Evolutionary conservation across 2,113 vertebrate species (phyloP), one percentile per base, ranked within the genome.

Genomic region (Xyrauchen texanus): DNA sequence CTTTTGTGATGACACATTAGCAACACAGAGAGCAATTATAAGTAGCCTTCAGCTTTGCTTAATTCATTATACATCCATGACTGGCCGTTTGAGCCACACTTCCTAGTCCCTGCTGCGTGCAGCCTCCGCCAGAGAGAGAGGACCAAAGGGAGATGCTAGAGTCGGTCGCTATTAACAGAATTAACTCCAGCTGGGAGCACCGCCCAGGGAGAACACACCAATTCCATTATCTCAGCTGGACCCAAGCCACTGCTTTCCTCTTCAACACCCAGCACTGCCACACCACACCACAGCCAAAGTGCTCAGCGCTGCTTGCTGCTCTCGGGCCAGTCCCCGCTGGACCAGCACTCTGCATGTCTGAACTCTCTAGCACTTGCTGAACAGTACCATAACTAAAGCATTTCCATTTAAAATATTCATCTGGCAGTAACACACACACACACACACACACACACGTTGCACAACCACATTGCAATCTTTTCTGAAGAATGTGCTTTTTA

Each of bases 171-270:
- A 92, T 92, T 93, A 93, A 92, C 90, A 87, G 90, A 93, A 93
- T 93, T 93, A 93, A 92, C 88, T 93, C 90, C 90, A 86, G 87
- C 92, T 88, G 91, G 90, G 86, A 92, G 88, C 86, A 78, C 87
- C 85, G 88, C 90, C 90, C 85, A 80, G 90, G 85, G 89, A 92
- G 86, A 92, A 93, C 91, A 93, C 86, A 90, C 90, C 92, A 92
- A 93, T 92, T 93, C 92, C 92, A 93, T 93, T 93, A 93, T 93
- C 92, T 89, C 91, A 87, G 90, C 89, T 93, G 92, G 92, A 91
- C 89, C 61, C 82, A 78, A 82, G 87, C 90, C 90, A 90, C 87
- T 91, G 58, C 67, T 64, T 45, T 77, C 51, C 42, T 79, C 61
- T 61, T 71, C 63, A 68, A 76, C 80, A 68, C 58, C 15, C 75